A percentile compares a stretch with the other conserved stretches of the same genome.
phyloP scores from a whole-genome alignment of 2,797 vertebrate species.

The Tauraco hartlaubi region DNA sequence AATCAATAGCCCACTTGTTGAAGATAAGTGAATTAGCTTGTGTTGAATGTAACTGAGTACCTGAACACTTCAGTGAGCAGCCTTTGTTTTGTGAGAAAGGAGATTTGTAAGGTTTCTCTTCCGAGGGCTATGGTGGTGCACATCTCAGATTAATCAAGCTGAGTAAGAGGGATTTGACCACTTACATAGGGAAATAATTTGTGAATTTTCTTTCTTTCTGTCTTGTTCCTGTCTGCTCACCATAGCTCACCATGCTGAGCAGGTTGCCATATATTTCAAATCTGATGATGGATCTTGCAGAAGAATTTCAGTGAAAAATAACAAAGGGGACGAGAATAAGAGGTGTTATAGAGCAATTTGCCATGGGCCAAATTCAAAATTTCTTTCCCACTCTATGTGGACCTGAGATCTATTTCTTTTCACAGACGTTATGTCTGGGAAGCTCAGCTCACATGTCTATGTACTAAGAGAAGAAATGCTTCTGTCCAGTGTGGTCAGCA shows the following conservation, averaged over 20 bases:
- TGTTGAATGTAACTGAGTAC: slow-evolving; percentile 82
- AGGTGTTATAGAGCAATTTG: not conserved
- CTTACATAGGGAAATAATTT: slow-evolving; percentile 31
- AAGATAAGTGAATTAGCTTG: slow-evolving; percentile 83
- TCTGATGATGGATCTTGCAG: not conserved
- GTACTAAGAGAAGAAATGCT: not conserved
- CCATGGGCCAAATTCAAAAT: not conserved
- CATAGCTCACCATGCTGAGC: not conserved
- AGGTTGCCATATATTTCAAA: not conserved
- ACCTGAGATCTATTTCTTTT: not conserved
- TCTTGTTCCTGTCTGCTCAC: not conserved
- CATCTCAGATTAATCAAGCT: slow-evolving; percentile 65
- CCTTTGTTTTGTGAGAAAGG: slow-evolving; percentile 75
- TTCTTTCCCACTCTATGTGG: not conserved
- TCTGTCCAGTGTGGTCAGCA: not conserved
- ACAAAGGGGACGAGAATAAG: not conserved
- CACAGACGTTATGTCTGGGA: accelerated
- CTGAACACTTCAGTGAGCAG: slow-evolving; percentile 79
- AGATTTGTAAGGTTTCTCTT: slow-evolving; percentile 74
- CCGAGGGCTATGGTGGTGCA: slow-evolving; percentile 21
- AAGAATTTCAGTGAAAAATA: not conserved
- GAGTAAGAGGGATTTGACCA: slow-evolving; percentile 23
- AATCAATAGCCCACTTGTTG: slow-evolving; percentile 89
- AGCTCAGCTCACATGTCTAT: not conserved
- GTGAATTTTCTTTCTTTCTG: slow-evolving; percentile 29